phyloP scores from a whole-genome alignment of 2,113 vertebrate species.

The Narcine bancroftii region DNA sequence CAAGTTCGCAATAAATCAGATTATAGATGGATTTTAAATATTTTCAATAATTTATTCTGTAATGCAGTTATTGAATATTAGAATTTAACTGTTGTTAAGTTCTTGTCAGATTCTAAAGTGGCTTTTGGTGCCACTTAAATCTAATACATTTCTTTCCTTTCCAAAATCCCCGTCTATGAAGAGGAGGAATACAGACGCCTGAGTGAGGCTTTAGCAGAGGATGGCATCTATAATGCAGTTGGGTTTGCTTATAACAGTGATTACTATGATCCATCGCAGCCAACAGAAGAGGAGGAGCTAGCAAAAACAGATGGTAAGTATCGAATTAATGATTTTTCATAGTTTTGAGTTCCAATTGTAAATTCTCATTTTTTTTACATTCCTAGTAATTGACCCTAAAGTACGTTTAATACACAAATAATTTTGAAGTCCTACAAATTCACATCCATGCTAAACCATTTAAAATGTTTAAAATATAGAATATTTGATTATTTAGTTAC shows the following conservation, averaged over 20 bases:
- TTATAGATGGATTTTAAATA: not conserved
- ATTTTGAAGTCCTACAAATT: not conserved
- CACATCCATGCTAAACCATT: not conserved
- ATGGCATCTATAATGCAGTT: slow-evolving; percentile 84
- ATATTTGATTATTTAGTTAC: not conserved
- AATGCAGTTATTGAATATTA: not conserved
- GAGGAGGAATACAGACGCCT: slow-evolving; percentile 98
- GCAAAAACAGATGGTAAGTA: slow-evolving; percentile 68
- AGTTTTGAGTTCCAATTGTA: not conserved
- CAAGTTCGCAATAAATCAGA: not conserved
- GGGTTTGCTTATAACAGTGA: slow-evolving; percentile 88
- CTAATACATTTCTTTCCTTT: slow-evolving; percentile 13
- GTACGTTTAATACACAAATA: not conserved
- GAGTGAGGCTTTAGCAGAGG: slow-evolving; percentile 89
- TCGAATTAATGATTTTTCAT: not conserved
- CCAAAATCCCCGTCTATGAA: slow-evolving; percentile 51
- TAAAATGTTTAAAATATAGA: not conserved
- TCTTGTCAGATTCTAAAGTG: not conserved
- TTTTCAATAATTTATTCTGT: not conserved
- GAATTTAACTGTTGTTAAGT: not conserved
- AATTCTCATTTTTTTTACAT: not conserved
- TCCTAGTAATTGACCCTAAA: not conserved
- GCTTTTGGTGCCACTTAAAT: not conserved
- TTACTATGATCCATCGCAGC: slow-evolving; percentile 95
- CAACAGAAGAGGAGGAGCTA: slow-evolving; percentile 89